Percentiles rank a stretch among this genome's conserved stretches.
phyloP scores from a whole-genome alignment of 1,140 invertebrate species.

The Diorhabda elongata region DNA sequence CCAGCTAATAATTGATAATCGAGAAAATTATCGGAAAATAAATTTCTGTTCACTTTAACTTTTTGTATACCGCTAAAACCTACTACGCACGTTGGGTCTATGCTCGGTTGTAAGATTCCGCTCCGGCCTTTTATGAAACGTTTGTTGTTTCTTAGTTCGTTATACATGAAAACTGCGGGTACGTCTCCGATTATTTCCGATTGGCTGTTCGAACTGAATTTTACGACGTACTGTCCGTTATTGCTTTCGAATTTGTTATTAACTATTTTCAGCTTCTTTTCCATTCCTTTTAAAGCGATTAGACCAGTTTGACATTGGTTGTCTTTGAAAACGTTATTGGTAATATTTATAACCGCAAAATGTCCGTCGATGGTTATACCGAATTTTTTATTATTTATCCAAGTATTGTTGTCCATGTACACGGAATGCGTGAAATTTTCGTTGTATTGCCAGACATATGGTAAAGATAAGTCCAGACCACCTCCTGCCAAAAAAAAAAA shows the following conservation, averaged over 20 bases:
- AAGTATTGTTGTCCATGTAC: slow-evolving; percentile 80
- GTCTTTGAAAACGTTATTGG: slow-evolving; percentile 77
- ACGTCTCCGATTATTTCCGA: slow-evolving; percentile 87
- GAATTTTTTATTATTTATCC: slow-evolving; percentile 82
- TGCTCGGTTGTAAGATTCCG: slow-evolving; percentile 46
- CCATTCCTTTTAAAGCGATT: slow-evolving; percentile 89
- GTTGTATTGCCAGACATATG: slow-evolving; percentile 93
- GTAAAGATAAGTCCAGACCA: slow-evolving; percentile 79
- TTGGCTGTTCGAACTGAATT: slow-evolving; percentile 87
- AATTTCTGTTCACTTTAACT: slow-evolving; percentile 84
- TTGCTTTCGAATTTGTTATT: slow-evolving; percentile 77
- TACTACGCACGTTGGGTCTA: slow-evolving; percentile 75
- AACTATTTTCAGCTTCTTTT: slow-evolving; percentile 87
- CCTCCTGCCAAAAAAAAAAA: slow-evolving; percentile 46
- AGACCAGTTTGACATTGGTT: slow-evolving; percentile 82
- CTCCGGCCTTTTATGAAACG: slow-evolving; percentile 42
- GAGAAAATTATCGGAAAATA: slow-evolving; percentile 82
- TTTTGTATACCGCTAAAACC: slow-evolving; percentile 93
- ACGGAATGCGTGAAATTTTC: slow-evolving; percentile 91
- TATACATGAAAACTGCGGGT: slow-evolving; percentile 72
- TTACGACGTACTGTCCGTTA: slow-evolving; percentile 77
- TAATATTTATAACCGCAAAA: slow-evolving; percentile 80
- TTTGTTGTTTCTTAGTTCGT: slow-evolving; percentile 74
- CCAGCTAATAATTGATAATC: slow-evolving; percentile 93
- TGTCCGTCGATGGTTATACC: slow-evolving; percentile 84